These are phyloP conservation scores for Drosophila ironensis DNA, from an alignment of 1,140 invertebrate species.

Conservation along the genomic window DNA sequence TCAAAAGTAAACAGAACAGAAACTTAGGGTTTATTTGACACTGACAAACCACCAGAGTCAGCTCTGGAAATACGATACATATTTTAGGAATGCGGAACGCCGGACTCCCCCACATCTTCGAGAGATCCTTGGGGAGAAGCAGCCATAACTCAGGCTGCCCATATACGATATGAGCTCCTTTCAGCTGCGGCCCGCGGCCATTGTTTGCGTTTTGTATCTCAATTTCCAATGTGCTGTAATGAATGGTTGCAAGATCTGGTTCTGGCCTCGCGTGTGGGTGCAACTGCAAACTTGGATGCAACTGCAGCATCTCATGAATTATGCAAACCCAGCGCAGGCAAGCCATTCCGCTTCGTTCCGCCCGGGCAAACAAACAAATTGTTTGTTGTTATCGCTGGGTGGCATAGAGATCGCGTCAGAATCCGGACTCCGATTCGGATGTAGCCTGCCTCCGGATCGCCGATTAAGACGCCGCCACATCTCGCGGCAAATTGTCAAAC, in stretches of 20 bases:
- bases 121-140: neutral
- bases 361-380: slow-evolving; percentile 42
- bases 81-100: neutral
- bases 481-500: slow-evolving; percentile 46
- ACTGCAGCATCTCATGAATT: slow-evolving; percentile 23
- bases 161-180: slow-evolving; percentile 41
- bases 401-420: slow-evolving; percentile 33
- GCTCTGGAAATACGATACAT: slow-evolving; percentile 17
- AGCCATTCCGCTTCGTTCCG: neutral
- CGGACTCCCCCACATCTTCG: neutral
- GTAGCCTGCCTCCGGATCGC: slow-evolving; percentile 1
- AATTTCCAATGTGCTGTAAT: slow-evolving; percentile 33
- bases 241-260: slow-evolving; percentile 35
- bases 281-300: no score
- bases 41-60: no score
- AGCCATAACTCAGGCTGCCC: slow-evolving; percentile 42
- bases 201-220: slow-evolving; percentile 38
- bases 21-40: no score
- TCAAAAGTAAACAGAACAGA: no score
- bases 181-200: neutral
- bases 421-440: slow-evolving; percentile 13
- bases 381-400: slow-evolving; percentile 51
- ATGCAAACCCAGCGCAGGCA: slow-evolving; percentile 19
- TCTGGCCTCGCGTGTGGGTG: slow-evolving; percentile 21
- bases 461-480: slow-evolving; percentile 22